Evolutionary conservation across 1,140 invertebrate species (phyloP).

Genomic region (Homarus americanus): DNA sequence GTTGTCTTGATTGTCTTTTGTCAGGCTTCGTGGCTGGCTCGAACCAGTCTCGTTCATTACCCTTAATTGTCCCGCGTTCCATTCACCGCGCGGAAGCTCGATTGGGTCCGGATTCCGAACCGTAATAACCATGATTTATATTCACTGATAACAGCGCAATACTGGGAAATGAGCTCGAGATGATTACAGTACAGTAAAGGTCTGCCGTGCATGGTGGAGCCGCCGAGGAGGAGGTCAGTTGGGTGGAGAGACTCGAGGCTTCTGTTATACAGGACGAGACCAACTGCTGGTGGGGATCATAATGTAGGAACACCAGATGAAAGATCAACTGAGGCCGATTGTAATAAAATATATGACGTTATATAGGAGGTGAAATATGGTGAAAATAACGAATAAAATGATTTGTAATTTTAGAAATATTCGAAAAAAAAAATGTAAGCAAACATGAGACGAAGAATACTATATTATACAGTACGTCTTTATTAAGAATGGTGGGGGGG

Average conservation of each 20-base stretch:
- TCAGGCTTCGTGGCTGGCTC: not conserved
- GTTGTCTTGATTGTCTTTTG: not conserved
- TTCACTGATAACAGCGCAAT: not conserved
- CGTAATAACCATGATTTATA: slow-evolving; percentile 11
- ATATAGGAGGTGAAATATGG: too few relatives aligned
- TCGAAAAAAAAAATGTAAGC: too few relatives aligned
- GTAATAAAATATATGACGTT: too few relatives aligned
- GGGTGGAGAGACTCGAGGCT: not conserved
- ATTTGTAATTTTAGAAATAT: too few relatives aligned
- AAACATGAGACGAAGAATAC: too few relatives aligned
- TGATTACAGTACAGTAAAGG: not conserved
- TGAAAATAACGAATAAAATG: too few relatives aligned
- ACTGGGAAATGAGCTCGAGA: not conserved
- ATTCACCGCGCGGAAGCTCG: slow-evolving; percentile 3
- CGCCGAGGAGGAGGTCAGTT: not conserved
- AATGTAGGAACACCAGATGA: too few relatives aligned
- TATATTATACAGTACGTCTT: too few relatives aligned
- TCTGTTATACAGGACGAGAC: too few relatives aligned
- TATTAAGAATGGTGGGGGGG: too few relatives aligned
- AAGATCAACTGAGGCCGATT: too few relatives aligned
- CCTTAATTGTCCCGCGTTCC: not conserved
- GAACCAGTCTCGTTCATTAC: not conserved
- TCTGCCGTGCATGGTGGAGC: not conserved
- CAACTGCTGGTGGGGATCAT: too few relatives aligned
- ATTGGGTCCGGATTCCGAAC: not conserved